Evolutionary conservation across 2,797 vertebrate species (phyloP), one percentile per base, ranked within the genome.

Genomic region (Anguilla pacifica): DNA sequence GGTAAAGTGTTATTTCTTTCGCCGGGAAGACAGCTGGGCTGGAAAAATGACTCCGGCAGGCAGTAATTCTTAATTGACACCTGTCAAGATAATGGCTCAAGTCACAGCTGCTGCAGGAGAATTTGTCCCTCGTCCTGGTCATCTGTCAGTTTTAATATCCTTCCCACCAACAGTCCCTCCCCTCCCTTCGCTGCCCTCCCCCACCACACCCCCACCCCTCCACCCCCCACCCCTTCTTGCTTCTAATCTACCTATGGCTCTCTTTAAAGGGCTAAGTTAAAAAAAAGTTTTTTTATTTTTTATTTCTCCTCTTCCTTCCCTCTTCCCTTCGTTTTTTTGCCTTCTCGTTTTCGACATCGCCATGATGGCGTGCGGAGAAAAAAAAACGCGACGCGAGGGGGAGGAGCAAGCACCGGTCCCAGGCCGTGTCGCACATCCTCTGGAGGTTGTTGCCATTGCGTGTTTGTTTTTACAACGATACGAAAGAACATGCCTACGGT

Each of bases 11-110:
- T 98, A 97, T 97, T 97, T 97, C 95, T 97, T 97, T 97, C 95
- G 95, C 96, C 97, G 95, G 39, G 93, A 96, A 97, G 97, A 98
- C 98, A 99, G 97, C 98, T 98, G 98, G 97, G 96, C 96, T 96
- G 94, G 96, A 96, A 96, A 97, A 96, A 95, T 96, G 96, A 96
- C 96, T 97, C 96, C 96, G 96, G 97, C 97, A 96, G 96, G 97
- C 97, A 98, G 97, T 98, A 98, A 98, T 98, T 98, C 97, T 98
- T 98, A 98, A 98, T 98, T 98, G 98, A 99, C 98, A 99, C 98
- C 98, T 99, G 98, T 98, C 98, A 98, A 97, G 97, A 97, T 98
- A 98, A 98, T 97, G 97, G 96, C 93, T 91, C 96, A 96, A 97
- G 97, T 96, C 97, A 97, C 98, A 98, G 98, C 98, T 98, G 98